Conservation (phyloP, 2,888 invertebrate species). For the Gymnoscelis rufifasciata region DNA sequence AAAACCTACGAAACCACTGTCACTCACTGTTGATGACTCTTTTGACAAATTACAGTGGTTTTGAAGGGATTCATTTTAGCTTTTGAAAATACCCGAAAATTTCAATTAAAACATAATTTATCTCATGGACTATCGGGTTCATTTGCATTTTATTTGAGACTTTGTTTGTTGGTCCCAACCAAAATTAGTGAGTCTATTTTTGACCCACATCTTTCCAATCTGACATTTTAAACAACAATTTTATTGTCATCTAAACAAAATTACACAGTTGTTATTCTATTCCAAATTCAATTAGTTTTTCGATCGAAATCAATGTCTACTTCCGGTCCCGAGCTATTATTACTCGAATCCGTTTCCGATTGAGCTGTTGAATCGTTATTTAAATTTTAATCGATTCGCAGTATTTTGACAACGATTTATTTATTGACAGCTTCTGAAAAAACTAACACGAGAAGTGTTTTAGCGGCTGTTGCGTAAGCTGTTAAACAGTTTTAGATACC, state of each 20-base stretch:
- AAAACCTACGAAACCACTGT: too few relatives aligned
- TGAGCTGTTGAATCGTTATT: conserved; percentile 20
- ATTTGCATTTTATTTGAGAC: too few relatives aligned
- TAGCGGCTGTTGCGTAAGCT: conserved; percentile 35
- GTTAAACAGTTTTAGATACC: too few relatives aligned
- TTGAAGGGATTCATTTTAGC: too few relatives aligned
- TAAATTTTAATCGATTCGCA: conserved; percentile 19
- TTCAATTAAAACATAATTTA: neutral
- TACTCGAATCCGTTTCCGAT: conserved; percentile 22
- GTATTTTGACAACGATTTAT: conserved; percentile 24
- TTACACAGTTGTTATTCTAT: conserved; percentile 17
- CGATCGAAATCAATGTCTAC: conserved; percentile 18
- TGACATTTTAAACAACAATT: conserved; percentile 9
- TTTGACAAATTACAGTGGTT: neutral
- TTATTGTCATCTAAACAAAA: conserved; percentile 13
- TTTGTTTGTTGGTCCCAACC: neutral
- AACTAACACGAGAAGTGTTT: conserved; percentile 33
- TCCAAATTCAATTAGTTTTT: conserved; percentile 20
- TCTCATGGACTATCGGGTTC: too few relatives aligned
- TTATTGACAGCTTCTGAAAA: conserved; percentile 30
- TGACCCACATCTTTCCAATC: conserved; percentile 5
- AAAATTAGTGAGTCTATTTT: neutral
- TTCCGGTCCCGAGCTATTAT: conserved; percentile 23
- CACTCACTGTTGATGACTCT: too few relatives aligned
- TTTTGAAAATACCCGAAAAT: neutral